A percentile compares a stretch with the other conserved stretches of the same genome.
phyloP scores from a whole-genome alignment of 2,113 vertebrate species.

The Macroglossus sobrinus region DNA sequence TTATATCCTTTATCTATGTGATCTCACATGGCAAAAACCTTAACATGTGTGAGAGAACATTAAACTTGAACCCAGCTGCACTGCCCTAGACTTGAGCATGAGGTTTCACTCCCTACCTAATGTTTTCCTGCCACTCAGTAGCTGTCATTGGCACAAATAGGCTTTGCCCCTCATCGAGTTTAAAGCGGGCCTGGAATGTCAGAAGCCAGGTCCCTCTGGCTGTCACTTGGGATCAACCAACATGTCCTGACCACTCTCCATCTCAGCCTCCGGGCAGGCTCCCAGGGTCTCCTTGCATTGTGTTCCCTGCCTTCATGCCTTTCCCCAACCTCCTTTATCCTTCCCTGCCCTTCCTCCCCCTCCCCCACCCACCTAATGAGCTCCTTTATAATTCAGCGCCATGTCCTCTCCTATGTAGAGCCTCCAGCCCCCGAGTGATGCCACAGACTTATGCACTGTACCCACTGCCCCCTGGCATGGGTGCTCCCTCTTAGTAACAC shows the following conservation, averaged over 20 bases:
- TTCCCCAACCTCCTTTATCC: fast-evolving
- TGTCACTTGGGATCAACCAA: not conserved
- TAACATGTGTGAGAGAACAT: not conserved
- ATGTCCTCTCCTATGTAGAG: not conserved
- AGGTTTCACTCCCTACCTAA: not conserved
- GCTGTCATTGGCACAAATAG: not conserved
- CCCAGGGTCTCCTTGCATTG: not conserved
- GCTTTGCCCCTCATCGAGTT: not conserved
- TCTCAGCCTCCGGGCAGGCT: not conserved
- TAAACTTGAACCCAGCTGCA: not conserved
- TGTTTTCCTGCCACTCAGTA: not conserved
- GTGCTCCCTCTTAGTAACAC: no score
- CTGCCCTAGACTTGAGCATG: not conserved
- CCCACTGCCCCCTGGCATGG: not conserved
- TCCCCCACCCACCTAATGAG: not conserved
- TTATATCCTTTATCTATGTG: not conserved
- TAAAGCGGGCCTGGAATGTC: not conserved
- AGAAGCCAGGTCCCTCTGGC: not conserved
- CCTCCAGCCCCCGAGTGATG: fast-evolving
- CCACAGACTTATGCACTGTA: fast-evolving
- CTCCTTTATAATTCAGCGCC: not conserved
- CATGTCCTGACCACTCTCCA: not conserved
- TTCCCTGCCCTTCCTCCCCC: no score
- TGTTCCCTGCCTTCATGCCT: not conserved
- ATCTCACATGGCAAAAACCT: not conserved